A percentile compares a stretch with the other conserved stretches of the same genome.
Conservation (phyloP, 2,888 invertebrate genomes). For the Troides aeacus region DNA sequence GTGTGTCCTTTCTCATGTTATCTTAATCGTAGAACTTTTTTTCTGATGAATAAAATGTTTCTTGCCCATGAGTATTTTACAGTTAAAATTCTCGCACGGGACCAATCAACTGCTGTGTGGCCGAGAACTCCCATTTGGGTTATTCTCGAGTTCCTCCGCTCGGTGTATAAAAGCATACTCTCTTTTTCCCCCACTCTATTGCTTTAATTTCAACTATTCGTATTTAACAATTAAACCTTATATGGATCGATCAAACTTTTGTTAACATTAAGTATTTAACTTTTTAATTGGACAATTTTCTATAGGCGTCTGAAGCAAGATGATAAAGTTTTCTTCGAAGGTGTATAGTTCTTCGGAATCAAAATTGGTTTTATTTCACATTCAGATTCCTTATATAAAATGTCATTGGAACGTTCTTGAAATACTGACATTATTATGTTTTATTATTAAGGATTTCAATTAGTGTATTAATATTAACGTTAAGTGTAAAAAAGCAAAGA, state of each 20-base stretch:
- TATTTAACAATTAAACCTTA: background rate
- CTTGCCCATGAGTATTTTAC: constrained; percentile 35
- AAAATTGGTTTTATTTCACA: no score
- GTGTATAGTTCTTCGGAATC: background rate
- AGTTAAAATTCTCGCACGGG: constrained; percentile 18
- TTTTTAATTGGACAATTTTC: background rate
- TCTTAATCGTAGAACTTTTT: constrained; percentile 61
- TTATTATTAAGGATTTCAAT: no score
- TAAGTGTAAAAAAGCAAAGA: no score
- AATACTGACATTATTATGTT: no score
- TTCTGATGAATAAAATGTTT: constrained; percentile 45
- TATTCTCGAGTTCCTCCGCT: background rate
- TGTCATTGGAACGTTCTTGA: no score
- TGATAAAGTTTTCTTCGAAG: background rate
- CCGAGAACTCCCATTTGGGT: background rate
- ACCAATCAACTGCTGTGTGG: constrained; percentile 21
- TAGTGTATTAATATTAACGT: no score
- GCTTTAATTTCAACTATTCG: background rate
- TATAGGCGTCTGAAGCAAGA: background rate
- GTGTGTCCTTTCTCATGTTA: constrained; percentile 66
- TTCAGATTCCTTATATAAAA: no score
- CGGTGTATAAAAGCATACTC: background rate
- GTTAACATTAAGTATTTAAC: background rate
- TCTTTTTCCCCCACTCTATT: background rate
- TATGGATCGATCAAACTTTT: background rate